Conservation (phyloP, 2,888 invertebrate genomes). For the Rhopalosiphum nymphaeae region DNA sequence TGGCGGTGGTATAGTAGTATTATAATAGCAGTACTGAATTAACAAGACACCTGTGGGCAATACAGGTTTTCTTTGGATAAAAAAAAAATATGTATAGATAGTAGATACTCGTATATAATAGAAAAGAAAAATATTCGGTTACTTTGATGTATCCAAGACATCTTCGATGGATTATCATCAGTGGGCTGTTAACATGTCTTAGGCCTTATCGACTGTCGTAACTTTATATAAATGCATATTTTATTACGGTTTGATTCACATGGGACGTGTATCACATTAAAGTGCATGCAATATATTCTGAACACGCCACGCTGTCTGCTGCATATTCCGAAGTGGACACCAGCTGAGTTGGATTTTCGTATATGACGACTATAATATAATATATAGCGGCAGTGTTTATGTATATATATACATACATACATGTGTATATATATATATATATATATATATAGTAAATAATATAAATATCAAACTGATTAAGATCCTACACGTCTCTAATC, state of each 20-base stretch:
- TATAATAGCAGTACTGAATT: not conserved
- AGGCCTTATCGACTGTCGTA: not conserved
- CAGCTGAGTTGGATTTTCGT: conserved; percentile 14
- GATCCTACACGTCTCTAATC: not conserved
- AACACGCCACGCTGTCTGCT: conserved; percentile 40
- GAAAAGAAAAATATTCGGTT: not conserved
- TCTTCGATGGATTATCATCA: not conserved
- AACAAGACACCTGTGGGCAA: not conserved
- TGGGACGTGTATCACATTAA: not conserved
- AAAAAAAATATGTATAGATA: not conserved
- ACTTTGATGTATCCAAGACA: not conserved
- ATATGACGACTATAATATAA: not conserved
- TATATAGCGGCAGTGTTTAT: not conserved
- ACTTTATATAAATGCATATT: not conserved
- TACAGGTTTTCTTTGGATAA: conserved; percentile 20
- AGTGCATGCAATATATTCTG: conserved; percentile 24
- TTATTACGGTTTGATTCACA: not conserved
- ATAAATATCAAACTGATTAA: not conserved
- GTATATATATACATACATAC: not conserved
- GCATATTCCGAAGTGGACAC: conserved; percentile 21
- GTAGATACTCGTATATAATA: not conserved
- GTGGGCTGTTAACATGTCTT: not conserved
- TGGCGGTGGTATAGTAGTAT: not conserved
- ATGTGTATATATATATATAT: not conserved
- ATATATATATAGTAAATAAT: not conserved